These are phyloP conservation scores for Clarias batrachus DNA, from an alignment of 2,113 vertebrate species.

Conservation along the genomic window DNA sequence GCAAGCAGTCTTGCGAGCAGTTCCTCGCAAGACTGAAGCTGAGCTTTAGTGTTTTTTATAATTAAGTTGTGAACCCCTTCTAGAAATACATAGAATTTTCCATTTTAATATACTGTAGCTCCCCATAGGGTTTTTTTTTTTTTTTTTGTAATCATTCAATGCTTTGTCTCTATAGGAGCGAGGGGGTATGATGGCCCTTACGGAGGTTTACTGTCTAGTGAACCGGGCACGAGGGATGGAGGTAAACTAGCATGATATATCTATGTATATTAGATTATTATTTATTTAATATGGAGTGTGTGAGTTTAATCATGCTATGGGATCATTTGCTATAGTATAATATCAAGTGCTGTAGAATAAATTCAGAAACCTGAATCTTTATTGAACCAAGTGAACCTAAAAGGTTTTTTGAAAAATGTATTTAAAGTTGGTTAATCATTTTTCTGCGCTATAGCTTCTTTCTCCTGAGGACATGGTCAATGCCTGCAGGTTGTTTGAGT, in stretches of 20 bases:
- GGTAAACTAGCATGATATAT: slow-evolving; percentile 68
- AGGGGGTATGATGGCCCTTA: slow-evolving; percentile 96
- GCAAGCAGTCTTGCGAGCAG: too few relatives aligned
- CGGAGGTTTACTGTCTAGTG: slow-evolving; percentile 95
- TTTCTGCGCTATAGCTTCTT: slow-evolving; percentile 63
- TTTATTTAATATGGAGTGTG: not conserved
- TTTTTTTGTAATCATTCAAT: not conserved
- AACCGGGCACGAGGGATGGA: slow-evolving; percentile 95
- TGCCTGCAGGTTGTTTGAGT: slow-evolving; percentile 92
- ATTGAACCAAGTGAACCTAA: not conserved
- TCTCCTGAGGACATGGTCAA: slow-evolving; percentile 93
- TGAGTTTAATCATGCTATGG: not conserved
- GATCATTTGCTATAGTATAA: not conserved
- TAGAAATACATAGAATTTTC: not conserved
- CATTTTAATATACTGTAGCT: not conserved
- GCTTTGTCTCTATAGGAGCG: slow-evolving; percentile 77
- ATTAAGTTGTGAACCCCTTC: not conserved
- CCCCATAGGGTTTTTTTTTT: not conserved
- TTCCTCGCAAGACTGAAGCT: not conserved
- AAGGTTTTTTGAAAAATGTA: not conserved
- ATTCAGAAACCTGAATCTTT: not conserved
- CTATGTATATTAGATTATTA: too few relatives aligned
- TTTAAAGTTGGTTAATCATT: not conserved
- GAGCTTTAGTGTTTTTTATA: not conserved
- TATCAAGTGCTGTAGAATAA: not conserved